Evolutionary conservation across 2,888 invertebrate genomes (phyloP), one percentile per base, ranked within the genome.

Genomic region (Sinopyrophorus schimmeli): DNA sequence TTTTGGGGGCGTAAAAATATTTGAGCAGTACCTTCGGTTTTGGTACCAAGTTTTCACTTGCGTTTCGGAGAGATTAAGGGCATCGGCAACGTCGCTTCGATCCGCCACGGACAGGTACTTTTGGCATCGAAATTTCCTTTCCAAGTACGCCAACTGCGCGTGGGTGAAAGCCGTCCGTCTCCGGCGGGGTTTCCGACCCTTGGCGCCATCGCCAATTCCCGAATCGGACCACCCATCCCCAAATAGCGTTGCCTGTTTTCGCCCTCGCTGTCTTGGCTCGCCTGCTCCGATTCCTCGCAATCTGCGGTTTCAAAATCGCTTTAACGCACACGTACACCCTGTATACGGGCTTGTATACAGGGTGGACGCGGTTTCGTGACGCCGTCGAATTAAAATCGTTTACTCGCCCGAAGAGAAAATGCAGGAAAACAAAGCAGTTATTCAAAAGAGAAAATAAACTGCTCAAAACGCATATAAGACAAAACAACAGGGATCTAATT

Each of bases 1-100:
- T 26, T 47, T 73, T 74, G n/a, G n/a, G n/a, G n/a, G n/a, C n/a
- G n/a, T n/a, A n/a, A n/a, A n/a, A n/a, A n/a, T n/a, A n/a, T n/a
- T n/a, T n/a, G n/a, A n/a, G n/a, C n/a, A n/a, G n/a, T 62, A 90
- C 91, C 90, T 81, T 72, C 91, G 78, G 67, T 92, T 92, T 74
- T 92, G 91, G 64, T 91, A 95, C 94, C 95, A 95, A 1, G 95
- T 95, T 76, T 95, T 95, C 39, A 95, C 93, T 70, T 95, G 95
- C 0, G 94, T 95, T 75, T 95, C 95, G 20, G 92, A 89, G 15
- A 95, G 77, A 65, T 87, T 90, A 14, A 95, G 78, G 0, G 91
- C 86, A 65, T 93, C 92, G 0, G 95, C 94, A 0, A 95, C 93
- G 69, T 93, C 92, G 44, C 92, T 92, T 23, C 95, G 78, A 69